phyloP scores from a whole-genome alignment of 2,797 vertebrate genomes.

The Protonibea diacanthus region DNA sequence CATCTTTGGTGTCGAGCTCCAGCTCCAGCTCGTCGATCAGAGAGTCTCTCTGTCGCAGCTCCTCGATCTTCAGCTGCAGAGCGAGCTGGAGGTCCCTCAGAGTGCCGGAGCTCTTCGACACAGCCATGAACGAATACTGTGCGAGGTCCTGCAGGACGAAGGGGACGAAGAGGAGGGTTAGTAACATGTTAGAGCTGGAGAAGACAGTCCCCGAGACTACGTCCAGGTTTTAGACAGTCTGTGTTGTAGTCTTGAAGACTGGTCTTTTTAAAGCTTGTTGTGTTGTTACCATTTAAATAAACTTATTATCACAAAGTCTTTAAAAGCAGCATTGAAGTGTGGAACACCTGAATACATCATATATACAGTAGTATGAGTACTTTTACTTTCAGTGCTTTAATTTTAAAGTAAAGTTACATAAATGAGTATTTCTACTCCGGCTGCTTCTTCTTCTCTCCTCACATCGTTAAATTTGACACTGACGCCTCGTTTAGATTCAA shows the following conservation, averaged over 20 bases:
- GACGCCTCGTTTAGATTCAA: too few species aligned
- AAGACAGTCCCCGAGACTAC: too few species aligned
- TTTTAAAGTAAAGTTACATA: too few species aligned
- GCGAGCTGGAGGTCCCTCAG: constrained; percentile 85
- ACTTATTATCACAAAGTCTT: too few species aligned
- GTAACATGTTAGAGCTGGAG: background rate
- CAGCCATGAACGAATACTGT: constrained; percentile 26
- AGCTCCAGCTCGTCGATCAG: constrained; percentile 86
- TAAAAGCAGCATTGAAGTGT: background rate
- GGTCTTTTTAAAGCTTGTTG: too few species aligned
- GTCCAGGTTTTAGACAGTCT: too few species aligned
- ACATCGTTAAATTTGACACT: too few species aligned
- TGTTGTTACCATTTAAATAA: too few species aligned
- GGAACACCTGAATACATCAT: background rate
- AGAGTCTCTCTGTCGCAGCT: constrained; percentile 82
- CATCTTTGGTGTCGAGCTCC: constrained; percentile 85
- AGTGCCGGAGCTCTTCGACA: constrained; percentile 64
- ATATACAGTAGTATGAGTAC: background rate
- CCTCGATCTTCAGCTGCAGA: constrained; percentile 85
- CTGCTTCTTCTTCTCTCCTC: too few species aligned
- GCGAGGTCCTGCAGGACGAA: background rate
- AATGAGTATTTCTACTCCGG: background rate
- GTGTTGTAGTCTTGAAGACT: too few species aligned
- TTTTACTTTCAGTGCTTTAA: background rate
- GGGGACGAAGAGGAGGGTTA: background rate